Evolutionary conservation across 2,113 vertebrate species (phyloP).

Genomic region (Chaenogobius annularis): DNA sequence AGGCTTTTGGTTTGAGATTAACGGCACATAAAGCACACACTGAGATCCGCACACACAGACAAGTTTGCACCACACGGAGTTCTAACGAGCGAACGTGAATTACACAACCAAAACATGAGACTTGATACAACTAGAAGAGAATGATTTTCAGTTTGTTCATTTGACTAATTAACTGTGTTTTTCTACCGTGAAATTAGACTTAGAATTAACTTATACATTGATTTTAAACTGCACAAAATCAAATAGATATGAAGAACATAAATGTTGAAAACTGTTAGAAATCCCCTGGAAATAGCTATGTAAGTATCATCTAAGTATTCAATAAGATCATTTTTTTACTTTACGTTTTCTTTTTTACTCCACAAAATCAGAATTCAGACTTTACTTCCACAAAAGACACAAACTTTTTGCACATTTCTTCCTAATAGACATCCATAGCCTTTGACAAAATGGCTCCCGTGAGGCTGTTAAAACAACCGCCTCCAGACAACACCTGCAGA

Average conservation of each 20-base stretch:
- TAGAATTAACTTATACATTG: too few species aligned
- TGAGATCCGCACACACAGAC: conserved; percentile 4
- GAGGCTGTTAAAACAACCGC: conserved; percentile 22
- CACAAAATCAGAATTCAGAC: conserved; percentile 2
- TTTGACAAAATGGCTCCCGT: conserved; percentile 35
- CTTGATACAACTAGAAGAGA: background rate
- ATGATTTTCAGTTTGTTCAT: too few species aligned
- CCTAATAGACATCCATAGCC: conserved; percentile 49
- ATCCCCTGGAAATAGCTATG: too few species aligned
- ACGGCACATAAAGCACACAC: conserved; percentile 4
- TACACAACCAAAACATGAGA: background rate
- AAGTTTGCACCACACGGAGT: background rate
- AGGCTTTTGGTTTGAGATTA: conserved; percentile 6
- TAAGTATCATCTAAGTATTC: too few species aligned
- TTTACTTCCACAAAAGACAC: background rate
- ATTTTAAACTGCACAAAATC: too few species aligned
- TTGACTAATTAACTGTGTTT: too few species aligned
- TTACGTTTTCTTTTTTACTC: background rate
- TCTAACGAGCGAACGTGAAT: conserved; percentile 4
- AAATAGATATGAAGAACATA: too few species aligned
- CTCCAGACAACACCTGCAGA: conserved; percentile 23
- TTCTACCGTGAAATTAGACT: too few species aligned
- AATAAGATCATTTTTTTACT: too few species aligned
- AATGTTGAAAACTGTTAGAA: too few species aligned
- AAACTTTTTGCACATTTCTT: conserved; percentile 36